Conservation (phyloP, 2,888 invertebrate species). For the Hofmannophila pseudospretella region DNA sequence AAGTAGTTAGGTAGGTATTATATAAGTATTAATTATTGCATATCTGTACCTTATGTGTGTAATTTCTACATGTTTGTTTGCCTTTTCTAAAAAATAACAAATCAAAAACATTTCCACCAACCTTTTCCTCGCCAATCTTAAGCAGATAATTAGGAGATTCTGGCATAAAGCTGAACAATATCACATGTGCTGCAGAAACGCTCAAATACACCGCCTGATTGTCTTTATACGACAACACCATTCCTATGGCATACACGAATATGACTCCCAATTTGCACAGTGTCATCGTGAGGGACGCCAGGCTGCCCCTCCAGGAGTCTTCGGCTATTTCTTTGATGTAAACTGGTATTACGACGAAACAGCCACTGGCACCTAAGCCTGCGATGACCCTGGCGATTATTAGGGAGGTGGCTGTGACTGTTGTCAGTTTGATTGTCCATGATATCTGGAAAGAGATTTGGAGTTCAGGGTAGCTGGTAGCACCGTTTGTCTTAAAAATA, state of each 20-base stretch:
- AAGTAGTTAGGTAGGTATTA: no score
- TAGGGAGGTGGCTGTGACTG: constrained; percentile 32
- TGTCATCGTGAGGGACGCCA: constrained; percentile 53
- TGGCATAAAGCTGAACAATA: constrained; percentile 51
- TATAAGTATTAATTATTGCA: no score
- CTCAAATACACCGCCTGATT: constrained; percentile 45
- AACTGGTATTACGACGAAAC: constrained; percentile 49
- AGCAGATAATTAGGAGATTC: constrained; percentile 57
- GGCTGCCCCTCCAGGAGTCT: constrained; percentile 43
- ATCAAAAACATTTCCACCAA: constrained; percentile 20
- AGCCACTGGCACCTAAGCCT: constrained; percentile 47
- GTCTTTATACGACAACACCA: constrained; percentile 33
- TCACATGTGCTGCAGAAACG: constrained; percentile 34
- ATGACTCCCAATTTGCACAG: constrained; percentile 56
- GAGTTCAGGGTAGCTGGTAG: no score
- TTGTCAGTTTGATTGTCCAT: constrained; percentile 45
- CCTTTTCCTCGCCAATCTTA: constrained; percentile 50
- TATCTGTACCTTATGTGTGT: no score
- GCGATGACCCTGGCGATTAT: constrained; percentile 43
- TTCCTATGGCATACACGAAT: constrained; percentile 50
- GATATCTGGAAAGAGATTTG: constrained; percentile 39
- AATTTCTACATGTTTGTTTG: no score
- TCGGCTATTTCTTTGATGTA: constrained; percentile 56
- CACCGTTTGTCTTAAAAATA: no score
- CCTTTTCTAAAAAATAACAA: no score